Base-by-base conservation (phyloP, 2,113 vertebrate genomes). In the Rhombomys opimus region DNA sequence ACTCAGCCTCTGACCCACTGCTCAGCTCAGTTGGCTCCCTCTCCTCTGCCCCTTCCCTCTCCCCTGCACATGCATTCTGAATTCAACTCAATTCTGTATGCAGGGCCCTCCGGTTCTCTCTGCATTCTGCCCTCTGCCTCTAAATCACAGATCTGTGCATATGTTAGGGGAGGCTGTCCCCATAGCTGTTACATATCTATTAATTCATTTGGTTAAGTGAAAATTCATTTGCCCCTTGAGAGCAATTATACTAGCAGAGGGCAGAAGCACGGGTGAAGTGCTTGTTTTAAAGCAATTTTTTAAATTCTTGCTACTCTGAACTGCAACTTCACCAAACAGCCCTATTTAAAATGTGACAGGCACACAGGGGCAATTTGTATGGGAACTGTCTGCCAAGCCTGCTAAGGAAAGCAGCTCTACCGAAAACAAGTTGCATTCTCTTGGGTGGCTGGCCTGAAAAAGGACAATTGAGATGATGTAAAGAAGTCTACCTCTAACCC, bases 321-420 rank as follows among this genome's bases (percentile, higher is more conserved):
- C 91, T 78, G 77, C 54, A 61, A 25, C 84, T 80, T 90, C 87
- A 78, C 87, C 46, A 38, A 92, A 97, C 67, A 96, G 38, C 52
- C 68, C 77, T 89, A n/a, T 86, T 96, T 94, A 96, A 91, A 94
- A 97, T 96, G 86, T 89, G 89, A 77, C 85, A 78, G 50, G 88
- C 32, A 18, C 63, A 91, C 78, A n/a, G 50, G 38, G 38, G 81
- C 87, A 75, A 93, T 95, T 94, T 89, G 93, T 90, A 93, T 73
- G 76, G 89, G 75, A 61, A 82, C 68, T 38, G 65, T 87, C 95
- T 95, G n/a, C 3, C 17, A 92, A 59, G 84, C 25, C 59, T 38
- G 30, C 0, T 5, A 68, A 67, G 90, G 87, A 92, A 96, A 81
- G 50, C 54, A 27, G 30, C 35, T 30, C n/a, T 68, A n/a, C 86